Evolutionary conservation across 2,888 invertebrate species (phyloP).

Genomic region (Galerucella pusilla): DNA sequence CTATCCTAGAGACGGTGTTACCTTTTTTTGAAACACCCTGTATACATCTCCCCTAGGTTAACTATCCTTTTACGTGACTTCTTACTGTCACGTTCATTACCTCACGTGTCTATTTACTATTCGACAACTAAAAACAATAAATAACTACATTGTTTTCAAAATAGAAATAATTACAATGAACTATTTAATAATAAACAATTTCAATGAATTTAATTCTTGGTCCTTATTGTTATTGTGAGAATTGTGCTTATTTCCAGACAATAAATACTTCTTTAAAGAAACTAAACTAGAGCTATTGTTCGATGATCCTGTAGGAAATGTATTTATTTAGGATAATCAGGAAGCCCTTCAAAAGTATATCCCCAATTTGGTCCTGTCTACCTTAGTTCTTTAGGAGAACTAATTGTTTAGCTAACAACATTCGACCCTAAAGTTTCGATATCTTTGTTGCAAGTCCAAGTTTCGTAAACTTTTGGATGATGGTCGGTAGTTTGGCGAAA

Average conservation of each 20-base stretch:
- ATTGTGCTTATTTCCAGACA: not conserved
- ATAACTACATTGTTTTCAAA: too few relatives aligned
- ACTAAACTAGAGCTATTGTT: not conserved
- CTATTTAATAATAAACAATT: too few relatives aligned
- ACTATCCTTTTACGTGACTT: too few relatives aligned
- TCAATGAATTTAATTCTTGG: too few relatives aligned
- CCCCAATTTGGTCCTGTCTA: conserved; percentile 1
- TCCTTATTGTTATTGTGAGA: not conserved
- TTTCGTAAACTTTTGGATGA: conserved; percentile 20
- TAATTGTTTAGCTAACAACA: conserved; percentile 28
- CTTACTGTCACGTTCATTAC: too few relatives aligned
- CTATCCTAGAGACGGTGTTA: too few relatives aligned
- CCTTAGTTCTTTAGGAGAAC: conserved; percentile 18
- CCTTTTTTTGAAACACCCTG: too few relatives aligned
- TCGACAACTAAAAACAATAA: too few relatives aligned
- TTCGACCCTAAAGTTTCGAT: conserved; percentile 21
- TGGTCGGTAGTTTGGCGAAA: conserved; percentile 3
- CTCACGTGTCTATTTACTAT: too few relatives aligned
- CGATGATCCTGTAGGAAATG: not conserved
- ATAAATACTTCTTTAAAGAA: not conserved
- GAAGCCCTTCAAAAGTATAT: not conserved
- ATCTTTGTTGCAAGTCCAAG: conserved; percentile 19
- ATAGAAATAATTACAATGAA: too few relatives aligned
- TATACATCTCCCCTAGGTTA: too few relatives aligned
- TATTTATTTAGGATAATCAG: not conserved